These are phyloP conservation scores for Euura saliciscinereae DNA, from an alignment of 1,140 invertebrate species.

Conservation along the genomic window DNA sequence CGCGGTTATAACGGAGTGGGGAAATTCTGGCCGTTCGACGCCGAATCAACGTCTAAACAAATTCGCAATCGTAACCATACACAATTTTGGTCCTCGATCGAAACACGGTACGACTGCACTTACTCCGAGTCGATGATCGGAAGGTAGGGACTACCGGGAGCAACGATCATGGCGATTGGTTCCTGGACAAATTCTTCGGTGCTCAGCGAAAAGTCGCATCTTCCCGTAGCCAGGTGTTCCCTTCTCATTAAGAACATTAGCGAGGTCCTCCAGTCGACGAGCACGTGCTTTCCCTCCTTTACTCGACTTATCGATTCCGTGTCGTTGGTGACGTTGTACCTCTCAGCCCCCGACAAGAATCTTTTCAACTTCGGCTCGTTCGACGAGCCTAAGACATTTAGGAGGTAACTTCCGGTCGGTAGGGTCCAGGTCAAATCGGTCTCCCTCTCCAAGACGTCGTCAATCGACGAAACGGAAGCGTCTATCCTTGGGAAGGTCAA, in stretches of 20 bases:
- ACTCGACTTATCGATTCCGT: slow-evolving; percentile 65
- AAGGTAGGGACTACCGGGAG: slow-evolving; percentile 76
- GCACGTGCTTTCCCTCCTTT: slow-evolving; percentile 69
- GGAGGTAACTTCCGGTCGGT: slow-evolving; percentile 74
- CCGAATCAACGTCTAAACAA: not conserved
- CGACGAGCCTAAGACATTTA: slow-evolving; percentile 66
- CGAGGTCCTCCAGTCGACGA: slow-evolving; percentile 82
- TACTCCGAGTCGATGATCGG: slow-evolving; percentile 66
- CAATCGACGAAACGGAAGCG: slow-evolving; percentile 73
- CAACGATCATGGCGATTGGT: slow-evolving; percentile 76
- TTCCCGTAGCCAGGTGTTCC: slow-evolving; percentile 63
- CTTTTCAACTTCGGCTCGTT: slow-evolving; percentile 62
- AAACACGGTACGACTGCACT: slow-evolving; percentile 36
- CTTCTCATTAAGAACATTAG: slow-evolving; percentile 73
- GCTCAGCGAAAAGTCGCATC: slow-evolving; percentile 74
- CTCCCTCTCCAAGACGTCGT: slow-evolving; percentile 70
- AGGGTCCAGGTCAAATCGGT: slow-evolving; percentile 76
- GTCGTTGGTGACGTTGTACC: slow-evolving; percentile 43
- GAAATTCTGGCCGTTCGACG: slow-evolving; percentile 1
- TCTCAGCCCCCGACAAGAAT: slow-evolving; percentile 59
- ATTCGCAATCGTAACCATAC: too few relatives aligned
- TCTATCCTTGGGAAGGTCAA: slow-evolving; percentile 90
- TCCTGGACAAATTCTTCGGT: slow-evolving; percentile 80
- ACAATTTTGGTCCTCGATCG: too few relatives aligned
- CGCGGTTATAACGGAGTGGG: not conserved